Evolutionary conservation across 2,113 vertebrate genomes (phyloP), one percentile per base, ranked within the genome.

Genomic region (Formicarius rufipectus): DNA sequence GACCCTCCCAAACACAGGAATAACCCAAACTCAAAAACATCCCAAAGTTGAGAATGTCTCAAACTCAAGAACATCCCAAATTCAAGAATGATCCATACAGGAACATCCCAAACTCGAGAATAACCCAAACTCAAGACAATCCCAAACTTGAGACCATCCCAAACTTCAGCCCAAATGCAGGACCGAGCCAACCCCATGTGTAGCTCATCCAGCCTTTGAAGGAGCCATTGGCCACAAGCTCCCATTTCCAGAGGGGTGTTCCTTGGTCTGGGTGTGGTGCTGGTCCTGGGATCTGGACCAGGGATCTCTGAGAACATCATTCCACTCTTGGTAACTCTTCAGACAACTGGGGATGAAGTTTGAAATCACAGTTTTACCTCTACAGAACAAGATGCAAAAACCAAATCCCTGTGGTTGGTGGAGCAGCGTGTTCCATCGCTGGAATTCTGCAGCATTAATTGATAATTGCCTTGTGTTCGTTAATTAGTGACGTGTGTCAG

Each of bases 381-480:
- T 13, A 35, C 17, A 0, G 16, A 53, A 5, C 37, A 45, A 6
- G 42, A 18, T 33, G 19, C 55, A 31, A 42, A 33, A 35, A 7
- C 25, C 6, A 14, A 59, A 31, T 8, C 50, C 42, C 47, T 7
- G n/a, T 64, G 50, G 25, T 7, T 11, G 9, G 71, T n/a, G 49
- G 42, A 18, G 11, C 21, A 4, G 0, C 1, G 6, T 3, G 0
- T 4, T 35, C 27, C 7, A 2, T 4, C 30, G 7, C 44, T 33
- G 9, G 44, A 20, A 8, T 52, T 15, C 0, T 0, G 31, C 44
- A 3, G 31, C 4, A 1, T 4, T 69, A 4, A 30, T 53, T 22
- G 14, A 3, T 7, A 33, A 59, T 40, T 24, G 1, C 4, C n/a
- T 8, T 18, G 24, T 9, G 31, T 16, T 10, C n/a, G 28, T 7